Conservation (phyloP, 2,888 invertebrate genomes). For the Lithophane semibrunnea region DNA sequence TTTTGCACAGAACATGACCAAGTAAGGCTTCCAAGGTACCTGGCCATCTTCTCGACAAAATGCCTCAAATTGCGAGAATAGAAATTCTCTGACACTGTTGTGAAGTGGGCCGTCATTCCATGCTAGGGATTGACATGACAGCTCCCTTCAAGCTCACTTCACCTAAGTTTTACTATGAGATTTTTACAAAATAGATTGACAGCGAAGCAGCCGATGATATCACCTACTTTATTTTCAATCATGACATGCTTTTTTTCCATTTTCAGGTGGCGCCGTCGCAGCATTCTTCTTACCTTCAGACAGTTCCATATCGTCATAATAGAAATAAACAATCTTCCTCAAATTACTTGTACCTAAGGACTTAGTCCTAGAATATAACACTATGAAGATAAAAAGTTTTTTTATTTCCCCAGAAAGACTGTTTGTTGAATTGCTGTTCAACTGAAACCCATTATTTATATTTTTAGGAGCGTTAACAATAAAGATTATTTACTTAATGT, state of each 20-base stretch:
- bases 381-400: neutral
- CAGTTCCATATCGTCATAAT: conserved; percentile 38
- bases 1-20: too few species aligned
- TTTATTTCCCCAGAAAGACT: conserved; percentile 10
- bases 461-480: neutral
- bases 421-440: too few species aligned
- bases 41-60: too few species aligned
- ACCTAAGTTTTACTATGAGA: too few species aligned
- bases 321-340: neutral
- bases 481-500: neutral
- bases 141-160: too few species aligned
- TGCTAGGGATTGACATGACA: too few species aligned
- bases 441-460: neutral
- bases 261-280: conserved; percentile 75
- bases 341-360: neutral
- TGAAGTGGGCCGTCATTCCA: too few species aligned
- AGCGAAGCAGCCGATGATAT: too few species aligned
- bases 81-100: too few species aligned
- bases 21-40: too few species aligned
- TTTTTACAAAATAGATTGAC: too few species aligned
- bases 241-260: neutral
- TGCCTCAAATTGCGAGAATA: too few species aligned
- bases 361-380: neutral
- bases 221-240: neutral
- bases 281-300: conserved; percentile 75